Conservation (phyloP, 1,140 invertebrate species). For the Rhizoglyphus robini region DNA sequence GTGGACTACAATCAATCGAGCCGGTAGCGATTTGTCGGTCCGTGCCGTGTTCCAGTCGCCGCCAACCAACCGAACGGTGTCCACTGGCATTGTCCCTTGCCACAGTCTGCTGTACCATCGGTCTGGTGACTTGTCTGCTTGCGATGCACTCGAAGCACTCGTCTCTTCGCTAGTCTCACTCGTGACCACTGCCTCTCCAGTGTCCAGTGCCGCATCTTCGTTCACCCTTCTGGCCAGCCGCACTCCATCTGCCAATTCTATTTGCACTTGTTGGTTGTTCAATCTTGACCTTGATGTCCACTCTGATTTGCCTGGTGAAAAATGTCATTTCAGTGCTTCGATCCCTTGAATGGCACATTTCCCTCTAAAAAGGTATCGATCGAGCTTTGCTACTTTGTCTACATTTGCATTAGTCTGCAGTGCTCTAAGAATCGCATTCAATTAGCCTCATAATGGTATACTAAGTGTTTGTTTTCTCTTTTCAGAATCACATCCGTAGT, state of each 20-base stretch:
- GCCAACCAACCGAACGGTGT: no score
- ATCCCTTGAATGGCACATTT: slow-evolving; percentile 4
- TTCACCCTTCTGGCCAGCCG: background rate
- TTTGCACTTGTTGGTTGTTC: no score
- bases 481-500: background rate
- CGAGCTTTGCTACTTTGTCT: background rate
- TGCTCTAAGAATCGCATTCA: background rate
- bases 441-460: background rate
- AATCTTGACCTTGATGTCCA: no score
- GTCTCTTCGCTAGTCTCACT: no score
- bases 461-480: background rate
- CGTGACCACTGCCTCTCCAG: no score
- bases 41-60: no score
- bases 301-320: background rate
- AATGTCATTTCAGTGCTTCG: slow-evolving; percentile 9
- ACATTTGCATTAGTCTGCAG: background rate
- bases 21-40: no score
- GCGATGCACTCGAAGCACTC: no score
- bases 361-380: background rate
- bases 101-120: no score
- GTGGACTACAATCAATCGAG: background rate
- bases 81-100: no score
- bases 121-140: no score
- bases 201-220: no score
- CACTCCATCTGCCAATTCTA: background rate